phyloP scores from a whole-genome alignment of 2,113 vertebrate species.

The Ictalurus punctatus region DNA sequence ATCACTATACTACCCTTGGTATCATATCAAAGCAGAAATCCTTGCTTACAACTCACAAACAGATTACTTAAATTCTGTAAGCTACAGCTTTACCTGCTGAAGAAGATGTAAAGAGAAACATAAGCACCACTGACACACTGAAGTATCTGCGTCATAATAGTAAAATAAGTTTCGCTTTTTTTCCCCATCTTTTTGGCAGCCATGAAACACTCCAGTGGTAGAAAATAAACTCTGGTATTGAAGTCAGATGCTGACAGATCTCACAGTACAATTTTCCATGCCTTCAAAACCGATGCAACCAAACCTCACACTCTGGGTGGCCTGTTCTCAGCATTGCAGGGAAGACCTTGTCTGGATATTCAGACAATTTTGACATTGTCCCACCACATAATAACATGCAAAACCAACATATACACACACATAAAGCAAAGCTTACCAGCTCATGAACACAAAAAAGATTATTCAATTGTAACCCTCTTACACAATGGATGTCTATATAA shows the following conservation, averaged over 20 bases:
- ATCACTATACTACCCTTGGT: not conserved
- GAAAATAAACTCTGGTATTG: not conserved
- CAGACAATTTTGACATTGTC: not conserved
- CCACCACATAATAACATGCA: slow-evolving; percentile 11
- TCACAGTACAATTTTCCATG: slow-evolving; percentile 19
- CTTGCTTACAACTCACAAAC: not conserved
- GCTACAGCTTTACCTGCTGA: not conserved
- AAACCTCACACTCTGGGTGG: slow-evolving; percentile 28
- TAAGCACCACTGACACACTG: not conserved
- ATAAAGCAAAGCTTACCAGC: not conserved
- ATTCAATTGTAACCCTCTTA: slow-evolving; percentile 3
- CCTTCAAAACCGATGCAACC: not conserved
- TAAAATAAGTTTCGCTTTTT: not conserved
- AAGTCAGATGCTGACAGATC: not conserved
- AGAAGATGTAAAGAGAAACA: not conserved
- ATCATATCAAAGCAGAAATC: not conserved
- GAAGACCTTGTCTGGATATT: slow-evolving; percentile 36
- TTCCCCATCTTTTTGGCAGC: not conserved
- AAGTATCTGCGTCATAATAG: not conserved
- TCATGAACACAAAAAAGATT: not conserved
- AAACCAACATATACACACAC: not conserved
- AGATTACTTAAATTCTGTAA: too few relatives aligned
- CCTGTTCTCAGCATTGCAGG: slow-evolving; percentile 4
- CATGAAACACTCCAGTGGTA: not conserved
- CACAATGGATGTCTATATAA: slow-evolving; percentile 9